Evolutionary conservation across 2,113 vertebrate species (phyloP), one percentile per base, ranked within the genome.

Genomic region (Misgurnus mizolepis): DNA sequence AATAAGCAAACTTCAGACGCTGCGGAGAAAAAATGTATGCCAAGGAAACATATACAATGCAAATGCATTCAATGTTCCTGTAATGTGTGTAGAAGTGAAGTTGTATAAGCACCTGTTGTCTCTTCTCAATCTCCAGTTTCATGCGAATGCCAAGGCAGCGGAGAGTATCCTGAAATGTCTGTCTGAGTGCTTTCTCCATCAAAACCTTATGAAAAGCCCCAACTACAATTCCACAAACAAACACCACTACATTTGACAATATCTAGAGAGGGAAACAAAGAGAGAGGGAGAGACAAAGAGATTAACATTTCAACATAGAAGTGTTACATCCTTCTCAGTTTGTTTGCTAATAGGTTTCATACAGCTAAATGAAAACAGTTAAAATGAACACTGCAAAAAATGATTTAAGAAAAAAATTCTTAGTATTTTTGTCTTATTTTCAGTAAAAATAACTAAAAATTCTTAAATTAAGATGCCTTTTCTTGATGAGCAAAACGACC

Each of bases 131-230:
- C 87, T 97, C 96, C 86, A 99, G 84, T 88, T 98, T 98, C 91
- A 96, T 95, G 56, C 96, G 93, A 89, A 95, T 95, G 83, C 95
- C 91, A 75, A 98, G 94, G 85, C 95, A 97, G 85, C 95, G 95
- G 5, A 96, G 88, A 0, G 96, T 97, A 86, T 99, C 95, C 82
- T 92, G 93, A 79, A 97, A 99, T 64, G 97, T 94, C 89, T 99
- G 95, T 58, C 91, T 90, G 0, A 97, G 93, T 15, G 96, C 96
- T 41, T 94, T 95, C 86, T 98, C 96, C 95, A 98, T 96, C 22
- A 96, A 92, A 78, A 96, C 88, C 86, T 98, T 99, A 86, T 99
- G 96, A 88, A 98, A 99, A 15, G 95, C 95, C 3, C 98, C 98
- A 73, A 96, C 94, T 55, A 94, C 83, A 83, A 91, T 95, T 47